Conservation (phyloP, 2,888 invertebrate genomes). For the Eudemis profundana region DNA sequence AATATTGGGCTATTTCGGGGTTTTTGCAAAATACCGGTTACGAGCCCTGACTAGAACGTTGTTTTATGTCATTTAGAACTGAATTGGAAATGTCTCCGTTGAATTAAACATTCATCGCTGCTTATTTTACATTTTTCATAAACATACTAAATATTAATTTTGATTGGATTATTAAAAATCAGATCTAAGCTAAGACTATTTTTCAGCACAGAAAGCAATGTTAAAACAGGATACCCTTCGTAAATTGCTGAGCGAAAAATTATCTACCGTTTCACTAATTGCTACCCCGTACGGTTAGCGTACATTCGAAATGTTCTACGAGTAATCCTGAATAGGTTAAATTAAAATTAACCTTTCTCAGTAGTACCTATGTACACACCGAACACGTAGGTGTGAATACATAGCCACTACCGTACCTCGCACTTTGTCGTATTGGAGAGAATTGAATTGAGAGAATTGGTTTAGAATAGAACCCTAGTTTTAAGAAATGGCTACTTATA, state of each 20-base stretch:
- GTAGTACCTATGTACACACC: background rate
- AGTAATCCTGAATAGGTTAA: slow-evolving; percentile 54
- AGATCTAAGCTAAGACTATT: background rate
- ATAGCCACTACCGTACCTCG: slow-evolving; percentile 14
- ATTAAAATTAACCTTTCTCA: slow-evolving; percentile 54
- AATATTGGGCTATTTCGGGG: no score
- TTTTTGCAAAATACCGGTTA: no score
- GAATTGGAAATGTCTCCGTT: no score
- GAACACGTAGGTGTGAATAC: slow-evolving; percentile 35
- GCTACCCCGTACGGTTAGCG: slow-evolving; percentile 27
- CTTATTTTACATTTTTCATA: background rate
- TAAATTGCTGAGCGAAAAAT: slow-evolving; percentile 29
- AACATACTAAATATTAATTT: background rate
- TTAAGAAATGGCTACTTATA: slow-evolving; percentile 31
- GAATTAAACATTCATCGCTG: no score
- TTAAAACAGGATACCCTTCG: slow-evolving; percentile 2
- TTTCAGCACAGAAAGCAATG: background rate
- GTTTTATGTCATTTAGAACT: no score
- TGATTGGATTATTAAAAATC: background rate
- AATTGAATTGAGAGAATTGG: slow-evolving; percentile 35
- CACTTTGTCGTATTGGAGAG: slow-evolving; percentile 19
- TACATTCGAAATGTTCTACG: slow-evolving; percentile 45
- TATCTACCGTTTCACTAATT: slow-evolving; percentile 39
- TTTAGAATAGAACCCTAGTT: slow-evolving; percentile 34
- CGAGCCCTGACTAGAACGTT: no score